These are phyloP conservation scores for Dissostichus mawsoni DNA, from an alignment of 2,113 vertebrate genomes.

Conservation along the genomic window DNA sequence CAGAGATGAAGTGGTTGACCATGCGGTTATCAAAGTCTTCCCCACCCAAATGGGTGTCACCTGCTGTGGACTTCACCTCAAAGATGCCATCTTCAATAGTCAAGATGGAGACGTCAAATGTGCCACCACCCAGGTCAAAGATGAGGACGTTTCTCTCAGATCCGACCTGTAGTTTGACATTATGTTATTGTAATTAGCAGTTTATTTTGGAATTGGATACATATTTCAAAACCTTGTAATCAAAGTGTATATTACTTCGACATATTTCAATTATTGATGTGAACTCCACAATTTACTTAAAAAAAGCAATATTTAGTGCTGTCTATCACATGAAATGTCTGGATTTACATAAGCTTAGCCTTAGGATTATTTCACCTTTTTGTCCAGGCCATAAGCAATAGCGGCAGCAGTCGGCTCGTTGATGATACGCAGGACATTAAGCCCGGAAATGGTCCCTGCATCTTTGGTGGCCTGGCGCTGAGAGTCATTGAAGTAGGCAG, in stretches of 20 bases:
- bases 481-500: slow-evolving; percentile 85
- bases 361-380: slow-evolving; percentile 71
- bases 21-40: slow-evolving; percentile 86
- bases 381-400: slow-evolving; percentile 85
- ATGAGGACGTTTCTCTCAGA: slow-evolving; percentile 91
- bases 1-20: slow-evolving; percentile 82
- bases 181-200: background rate
- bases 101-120: slow-evolving; percentile 88
- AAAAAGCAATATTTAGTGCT: background rate
- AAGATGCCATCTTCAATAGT: slow-evolving; percentile 83
- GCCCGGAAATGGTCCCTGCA: slow-evolving; percentile 83
- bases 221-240: no score
- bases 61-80: slow-evolving; percentile 84
- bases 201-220: background rate
- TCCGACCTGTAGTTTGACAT: slow-evolving; percentile 69
- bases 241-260: background rate
- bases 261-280: background rate
- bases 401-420: slow-evolving; percentile 85
- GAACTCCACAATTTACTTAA: no score
- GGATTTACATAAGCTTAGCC: no score
- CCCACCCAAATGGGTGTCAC: slow-evolving; percentile 84
- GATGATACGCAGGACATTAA: slow-evolving; percentile 84
- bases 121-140: slow-evolving; percentile 93
- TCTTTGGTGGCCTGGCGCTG: slow-evolving; percentile 86
- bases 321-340: background rate